A percentile compares a stretch with the other conserved stretches of the same genome.
Evolutionary conservation across 2,888 invertebrate genomes (phyloP).

Genomic region (Sminthurinus aureus): DNA sequence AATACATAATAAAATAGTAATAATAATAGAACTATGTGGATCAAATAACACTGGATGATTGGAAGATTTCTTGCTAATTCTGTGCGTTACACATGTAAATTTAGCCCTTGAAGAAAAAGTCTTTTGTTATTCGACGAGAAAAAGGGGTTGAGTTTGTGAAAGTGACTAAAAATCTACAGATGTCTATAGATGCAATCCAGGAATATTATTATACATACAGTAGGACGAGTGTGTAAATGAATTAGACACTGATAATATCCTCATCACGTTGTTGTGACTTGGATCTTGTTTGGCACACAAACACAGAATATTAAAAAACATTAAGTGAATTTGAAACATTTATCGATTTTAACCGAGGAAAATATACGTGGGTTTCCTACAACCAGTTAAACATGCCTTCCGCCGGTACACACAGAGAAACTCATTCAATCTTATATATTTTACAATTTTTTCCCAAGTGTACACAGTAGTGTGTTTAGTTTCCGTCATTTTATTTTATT

Average conservation of each 20-base stretch:
- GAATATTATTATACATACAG: too few relatives aligned
- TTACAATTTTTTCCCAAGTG: neutral
- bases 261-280: neutral
- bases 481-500: neutral
- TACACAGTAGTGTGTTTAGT: neutral
- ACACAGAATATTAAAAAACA: neutral
- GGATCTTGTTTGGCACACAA: neutral
- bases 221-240: too few relatives aligned
- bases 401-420: neutral
- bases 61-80: too few relatives aligned
- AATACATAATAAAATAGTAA: neutral
- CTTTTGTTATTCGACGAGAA: neutral
- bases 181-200: neutral
- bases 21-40: too few relatives aligned
- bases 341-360: neutral
- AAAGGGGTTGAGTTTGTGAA: neutral
- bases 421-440: neutral
- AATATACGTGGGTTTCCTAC: neutral
- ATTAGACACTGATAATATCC: too few relatives aligned
- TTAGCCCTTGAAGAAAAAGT: neutral
- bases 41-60: too few relatives aligned
- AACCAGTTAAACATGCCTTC: conserved; percentile 10
- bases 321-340: neutral
- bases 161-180: neutral
- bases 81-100: neutral